A percentile compares a stretch with the other conserved stretches of the same genome.
Conservation (phyloP, 2,113 vertebrate genomes). For the human region GRCh38 chr2:22520001-22520500, state of each 20-base stretch:
- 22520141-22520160: background rate
- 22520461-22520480: constrained; percentile 10
- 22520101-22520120: background rate
- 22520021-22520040: background rate
- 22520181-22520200: background rate
- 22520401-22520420: background rate
- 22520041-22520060: background rate
- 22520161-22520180: background rate
- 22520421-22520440: background rate
- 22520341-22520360: background rate
- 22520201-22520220: background rate
- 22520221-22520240: fast-evolving
- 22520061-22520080: background rate
- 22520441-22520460: constrained; percentile 37
- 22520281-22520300: background rate
- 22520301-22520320: background rate
- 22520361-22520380: constrained; percentile 1
- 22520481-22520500: constrained; percentile 36
- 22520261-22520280: background rate
- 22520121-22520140: background rate
- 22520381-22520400: background rate
- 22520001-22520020: background rate
- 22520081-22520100: background rate
- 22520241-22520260: background rate
- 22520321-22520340: background rate